These are phyloP conservation scores for Protonibea diacanthus DNA, from an alignment of 2,797 vertebrate genomes.

Conservation along the genomic window DNA sequence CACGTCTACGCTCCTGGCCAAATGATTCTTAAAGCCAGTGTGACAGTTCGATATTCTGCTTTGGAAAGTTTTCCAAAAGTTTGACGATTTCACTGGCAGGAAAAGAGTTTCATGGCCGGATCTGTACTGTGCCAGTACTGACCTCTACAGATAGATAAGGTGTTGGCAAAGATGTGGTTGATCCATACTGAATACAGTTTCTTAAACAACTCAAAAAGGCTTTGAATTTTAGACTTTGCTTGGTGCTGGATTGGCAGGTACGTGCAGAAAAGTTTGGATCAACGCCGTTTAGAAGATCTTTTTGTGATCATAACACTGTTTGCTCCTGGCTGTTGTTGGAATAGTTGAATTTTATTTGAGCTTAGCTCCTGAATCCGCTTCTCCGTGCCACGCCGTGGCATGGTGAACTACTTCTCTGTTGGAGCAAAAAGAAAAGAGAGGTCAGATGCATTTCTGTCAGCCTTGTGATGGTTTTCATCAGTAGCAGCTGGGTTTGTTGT, in stretches of 20 bases:
- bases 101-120: neutral
- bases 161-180: neutral
- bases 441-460: slow-evolving; percentile 15
- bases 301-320: neutral
- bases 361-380: neutral
- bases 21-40: neutral
- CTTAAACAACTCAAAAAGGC: too few relatives aligned
- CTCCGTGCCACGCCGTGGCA: neutral
- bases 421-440: neutral
- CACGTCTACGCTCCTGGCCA: neutral
- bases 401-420: slow-evolving; percentile 10
- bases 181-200: too few relatives aligned
- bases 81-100: neutral
- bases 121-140: too few relatives aligned
- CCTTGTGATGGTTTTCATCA: neutral
- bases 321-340: neutral
- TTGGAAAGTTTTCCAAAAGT: neutral
- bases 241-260: too few relatives aligned
- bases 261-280: too few relatives aligned
- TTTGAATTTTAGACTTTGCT: slow-evolving; percentile 14
- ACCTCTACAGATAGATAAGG: neutral
- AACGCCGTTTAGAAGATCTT: too few relatives aligned
- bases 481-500: slow-evolving; percentile 9
- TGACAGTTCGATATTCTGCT: neutral
- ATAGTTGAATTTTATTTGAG: neutral